phyloP scores from a whole-genome alignment of 2,113 vertebrate genomes.

The Elgaria multicarinata region DNA sequence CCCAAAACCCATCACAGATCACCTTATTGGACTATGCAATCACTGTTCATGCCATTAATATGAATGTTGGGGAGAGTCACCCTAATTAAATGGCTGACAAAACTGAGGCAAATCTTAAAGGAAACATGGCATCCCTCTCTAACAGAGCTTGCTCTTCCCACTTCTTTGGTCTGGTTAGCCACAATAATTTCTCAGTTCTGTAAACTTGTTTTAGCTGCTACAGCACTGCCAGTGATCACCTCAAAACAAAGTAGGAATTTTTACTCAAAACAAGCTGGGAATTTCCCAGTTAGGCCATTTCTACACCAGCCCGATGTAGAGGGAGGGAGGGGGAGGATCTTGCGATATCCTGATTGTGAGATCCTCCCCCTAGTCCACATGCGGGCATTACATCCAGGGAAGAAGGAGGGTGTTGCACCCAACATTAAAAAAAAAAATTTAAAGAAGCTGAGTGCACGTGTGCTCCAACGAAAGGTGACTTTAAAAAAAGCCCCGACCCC shows the following conservation, averaged over 20 bases:
- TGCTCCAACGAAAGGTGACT: too few species aligned
- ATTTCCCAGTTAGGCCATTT: neutral
- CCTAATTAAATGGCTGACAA: neutral
- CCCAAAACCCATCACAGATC: neutral
- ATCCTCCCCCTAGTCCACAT: too few species aligned
- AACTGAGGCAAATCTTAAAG: neutral
- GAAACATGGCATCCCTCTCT: neutral
- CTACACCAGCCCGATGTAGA: too few species aligned
- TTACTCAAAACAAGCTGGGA: neutral
- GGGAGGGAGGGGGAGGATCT: too few species aligned
- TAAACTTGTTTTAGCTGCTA: neutral
- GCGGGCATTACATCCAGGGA: too few species aligned
- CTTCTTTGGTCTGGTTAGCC: neutral
- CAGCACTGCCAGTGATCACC: neutral
- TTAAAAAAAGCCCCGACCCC: too few species aligned
- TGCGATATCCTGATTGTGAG: too few species aligned
- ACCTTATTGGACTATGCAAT: neutral
- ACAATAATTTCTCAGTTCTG: neutral
- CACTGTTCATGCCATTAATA: neutral
- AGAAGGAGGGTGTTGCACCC: too few species aligned
- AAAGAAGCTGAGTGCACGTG: too few species aligned
- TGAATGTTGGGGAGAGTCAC: too few species aligned
- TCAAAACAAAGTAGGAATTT: neutral
- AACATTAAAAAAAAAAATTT: too few species aligned
- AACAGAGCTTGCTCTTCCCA: neutral